Conservation (phyloP, 1,140 invertebrate species). For the Prorops nasuta region DNA sequence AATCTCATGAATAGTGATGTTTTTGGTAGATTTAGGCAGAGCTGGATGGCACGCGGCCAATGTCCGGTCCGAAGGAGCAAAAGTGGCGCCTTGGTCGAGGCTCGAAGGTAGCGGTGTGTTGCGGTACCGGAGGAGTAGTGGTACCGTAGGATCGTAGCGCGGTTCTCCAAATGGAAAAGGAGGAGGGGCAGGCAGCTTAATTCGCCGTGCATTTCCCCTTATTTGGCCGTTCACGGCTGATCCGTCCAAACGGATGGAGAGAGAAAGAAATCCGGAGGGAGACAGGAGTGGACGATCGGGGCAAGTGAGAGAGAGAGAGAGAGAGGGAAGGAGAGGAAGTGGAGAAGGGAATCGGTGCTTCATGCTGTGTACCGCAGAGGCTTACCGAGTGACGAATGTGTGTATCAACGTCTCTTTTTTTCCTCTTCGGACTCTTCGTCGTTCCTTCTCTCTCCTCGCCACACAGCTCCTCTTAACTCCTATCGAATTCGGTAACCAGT, state of each 20-base stretch:
- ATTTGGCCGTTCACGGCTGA: conserved; percentile 49
- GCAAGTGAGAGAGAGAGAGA: background rate
- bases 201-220: conserved; percentile 47
- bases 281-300: conserved; percentile 13
- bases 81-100: conserved; percentile 1
- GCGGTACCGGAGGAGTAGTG: conserved; percentile 10
- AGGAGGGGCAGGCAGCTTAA: conserved; percentile 29
- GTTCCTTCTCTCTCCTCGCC: no score
- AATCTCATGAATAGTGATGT: no score
- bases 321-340: background rate
- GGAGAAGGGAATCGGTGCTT: background rate
- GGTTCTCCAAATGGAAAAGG: conserved; percentile 1
- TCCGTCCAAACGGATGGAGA: conserved; percentile 14
- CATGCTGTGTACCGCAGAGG: no score
- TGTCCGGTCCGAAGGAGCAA: no score
- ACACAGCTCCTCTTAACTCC: no score
- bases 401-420: conserved; percentile 33
- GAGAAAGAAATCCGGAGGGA: background rate
- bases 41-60: no score
- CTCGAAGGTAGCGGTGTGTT: background rate
- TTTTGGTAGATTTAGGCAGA: no score
- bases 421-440: no score
- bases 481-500: conserved; percentile 40
- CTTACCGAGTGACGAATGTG: conserved; percentile 36
- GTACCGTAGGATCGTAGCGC: no score